A percentile compares a stretch with the other conserved stretches of the same genome.
phyloP scores from a whole-genome alignment of 2,797 vertebrate genomes.

The Valencia hispanica region DNA sequence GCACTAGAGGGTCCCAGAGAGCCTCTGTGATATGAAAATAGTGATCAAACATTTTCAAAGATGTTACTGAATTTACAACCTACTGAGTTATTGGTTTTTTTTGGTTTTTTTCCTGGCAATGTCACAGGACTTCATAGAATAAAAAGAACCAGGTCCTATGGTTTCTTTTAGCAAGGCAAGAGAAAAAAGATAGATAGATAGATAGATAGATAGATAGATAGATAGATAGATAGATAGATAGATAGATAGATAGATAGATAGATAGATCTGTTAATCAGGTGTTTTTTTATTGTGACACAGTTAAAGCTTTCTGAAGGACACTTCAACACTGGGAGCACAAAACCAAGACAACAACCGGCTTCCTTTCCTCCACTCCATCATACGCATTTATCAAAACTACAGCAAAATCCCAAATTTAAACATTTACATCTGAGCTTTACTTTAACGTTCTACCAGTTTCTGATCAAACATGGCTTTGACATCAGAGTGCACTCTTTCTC shows the following conservation, averaged over 20 bases:
- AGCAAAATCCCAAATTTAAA: constrained; percentile 39
- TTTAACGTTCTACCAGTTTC: constrained; percentile 8
- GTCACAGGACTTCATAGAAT: no score
- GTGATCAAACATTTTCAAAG: no score
- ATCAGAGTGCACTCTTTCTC: background rate
- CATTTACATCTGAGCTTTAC: constrained; percentile 24
- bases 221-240: no score
- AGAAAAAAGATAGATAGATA: no score
- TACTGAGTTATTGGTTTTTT: background rate
- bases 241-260: no score
- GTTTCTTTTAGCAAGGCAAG: no score
- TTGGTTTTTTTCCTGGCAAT: no score
- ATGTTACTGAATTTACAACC: no score
- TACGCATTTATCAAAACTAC: constrained; percentile 48
- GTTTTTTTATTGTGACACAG: constrained; percentile 5
- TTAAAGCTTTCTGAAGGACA: constrained; percentile 9
- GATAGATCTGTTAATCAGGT: background rate
- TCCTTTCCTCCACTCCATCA: background rate
- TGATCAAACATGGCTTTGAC: constrained; percentile 43
- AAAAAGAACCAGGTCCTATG: no score
- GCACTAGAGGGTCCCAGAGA: no score
- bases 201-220: no score
- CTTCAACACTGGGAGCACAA: constrained; percentile 1
- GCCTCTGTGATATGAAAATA: no score
- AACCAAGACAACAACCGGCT: background rate